Evolutionary conservation across 2,888 invertebrate species (phyloP).

Genomic region (Salpingus planirostris): DNA sequence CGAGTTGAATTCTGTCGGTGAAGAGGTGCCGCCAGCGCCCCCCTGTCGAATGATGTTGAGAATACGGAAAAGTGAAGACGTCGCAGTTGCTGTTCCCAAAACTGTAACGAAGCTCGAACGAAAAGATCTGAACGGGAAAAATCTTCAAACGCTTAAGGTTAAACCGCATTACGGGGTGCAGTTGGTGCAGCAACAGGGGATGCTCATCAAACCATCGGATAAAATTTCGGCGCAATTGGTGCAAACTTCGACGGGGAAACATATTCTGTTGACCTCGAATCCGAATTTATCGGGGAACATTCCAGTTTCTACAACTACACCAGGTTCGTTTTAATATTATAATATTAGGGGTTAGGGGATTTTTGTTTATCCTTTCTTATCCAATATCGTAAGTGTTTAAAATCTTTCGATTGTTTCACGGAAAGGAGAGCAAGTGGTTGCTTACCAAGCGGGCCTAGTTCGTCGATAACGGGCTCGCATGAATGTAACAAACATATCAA

Average conservation of each 20-base stretch:
- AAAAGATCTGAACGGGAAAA: slow-evolving; percentile 15
- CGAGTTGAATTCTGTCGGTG: slow-evolving; percentile 53
- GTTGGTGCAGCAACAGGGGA: slow-evolving; percentile 47
- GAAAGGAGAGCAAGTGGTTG: slow-evolving; percentile 16
- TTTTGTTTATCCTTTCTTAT: slow-evolving; percentile 14
- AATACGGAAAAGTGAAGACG: slow-evolving; percentile 13
- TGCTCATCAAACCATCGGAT: slow-evolving; percentile 40
- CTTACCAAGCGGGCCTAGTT: slow-evolving; percentile 11
- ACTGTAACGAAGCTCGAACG: slow-evolving; percentile 43
- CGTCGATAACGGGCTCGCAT: slow-evolving; percentile 8
- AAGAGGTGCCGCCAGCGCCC: slow-evolving; percentile 44
- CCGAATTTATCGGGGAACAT: slow-evolving; percentile 37
- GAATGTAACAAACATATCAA: slow-evolving; percentile 16
- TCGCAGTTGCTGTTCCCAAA: too few relatives aligned
- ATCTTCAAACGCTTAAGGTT: slow-evolving; percentile 29
- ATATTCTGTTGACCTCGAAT: slow-evolving; percentile 53
- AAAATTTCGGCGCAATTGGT: slow-evolving; percentile 54
- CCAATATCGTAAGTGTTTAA: slow-evolving; percentile 9
- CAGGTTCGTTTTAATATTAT: slow-evolving; percentile 26
- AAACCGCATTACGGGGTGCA: slow-evolving; percentile 44
- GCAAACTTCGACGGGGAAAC: slow-evolving; percentile 62
- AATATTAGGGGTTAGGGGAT: not conserved
- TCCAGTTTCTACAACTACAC: slow-evolving; percentile 35
- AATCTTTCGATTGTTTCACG: slow-evolving; percentile 8
- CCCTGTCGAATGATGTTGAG: slow-evolving; percentile 17